Base-by-base conservation (phyloP, 2,888 invertebrate genomes). In the Apodemia hepburni region DNA sequence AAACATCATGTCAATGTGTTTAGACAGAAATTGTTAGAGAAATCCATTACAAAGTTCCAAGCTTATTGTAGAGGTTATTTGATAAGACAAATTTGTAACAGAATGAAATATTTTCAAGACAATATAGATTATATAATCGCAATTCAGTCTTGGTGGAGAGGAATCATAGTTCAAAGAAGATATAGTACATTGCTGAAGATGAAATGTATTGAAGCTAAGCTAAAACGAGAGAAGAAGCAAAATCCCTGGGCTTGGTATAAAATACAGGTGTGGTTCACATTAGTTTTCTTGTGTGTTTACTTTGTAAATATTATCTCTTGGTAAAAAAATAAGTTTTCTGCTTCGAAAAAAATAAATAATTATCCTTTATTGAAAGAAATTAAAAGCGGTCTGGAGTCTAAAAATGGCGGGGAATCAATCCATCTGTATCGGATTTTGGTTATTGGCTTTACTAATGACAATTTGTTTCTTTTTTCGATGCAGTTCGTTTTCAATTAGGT, bases 121-220 rank as follows among this genome's bases (percentile, higher is more conserved):
- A 90, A 93, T 72, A 76, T 84, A 42, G 69, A 77, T 0, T 83
- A 78, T 71, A 76, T 93, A 57, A 73, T 93, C 6, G 83, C 78
- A 71, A 93, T 94, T 67, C 93, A 95, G 87, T 85, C 94, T 0
- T 95, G 94, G 93, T 95, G 94, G 94, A 87, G 93, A 65, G 87
- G 87, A 65, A 71, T 90, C 1, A 69, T 84, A 12, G 86, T 92
- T 64, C 86, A 90, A 65, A 87, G 80, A 67, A 82, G 81, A 67
- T 92, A 91, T 73, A 78, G 80, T 0, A 85, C 85, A 22, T 70
- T 92, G 29, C 77, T 92, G 35, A 85, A 88, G 78, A 82, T 85
- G 81, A 88, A 81, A 70, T 75, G 78, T 12, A 86, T 87, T 66
- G 85, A 85, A 75, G 79, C 84, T 38, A 83, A 83, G 69, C 71